Percentiles rank a stretch among this genome's conserved stretches.
These are phyloP conservation scores for Psophia crepitans DNA, from an alignment of 2,113 vertebrate genomes.

Conservation along the genomic window DNA sequence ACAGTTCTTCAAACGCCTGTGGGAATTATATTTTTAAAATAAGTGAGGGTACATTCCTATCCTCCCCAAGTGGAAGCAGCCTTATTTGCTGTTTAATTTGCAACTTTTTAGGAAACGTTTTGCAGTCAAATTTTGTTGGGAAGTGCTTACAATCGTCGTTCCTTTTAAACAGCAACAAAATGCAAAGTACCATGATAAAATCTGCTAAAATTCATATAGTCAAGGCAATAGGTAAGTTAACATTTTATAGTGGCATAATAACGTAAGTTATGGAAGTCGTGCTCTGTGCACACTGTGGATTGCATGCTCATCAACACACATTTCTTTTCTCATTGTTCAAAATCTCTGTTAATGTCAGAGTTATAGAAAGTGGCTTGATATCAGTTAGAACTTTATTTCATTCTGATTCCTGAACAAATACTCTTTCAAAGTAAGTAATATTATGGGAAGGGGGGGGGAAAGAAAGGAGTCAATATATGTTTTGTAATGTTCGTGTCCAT, in stretches of 20 bases:
- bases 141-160: background rate
- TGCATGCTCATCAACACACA: rapidly evolving
- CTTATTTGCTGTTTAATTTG: background rate
- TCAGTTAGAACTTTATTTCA: background rate
- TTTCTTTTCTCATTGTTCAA: background rate
- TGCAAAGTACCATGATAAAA: background rate
- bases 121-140: background rate
- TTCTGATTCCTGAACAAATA: background rate
- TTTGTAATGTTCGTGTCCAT: background rate
- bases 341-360: background rate
- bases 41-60: background rate
- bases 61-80: background rate
- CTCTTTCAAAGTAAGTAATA: background rate
- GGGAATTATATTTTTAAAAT: background rate
- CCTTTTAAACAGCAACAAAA: background rate
- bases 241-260: background rate
- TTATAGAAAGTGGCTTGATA: background rate
- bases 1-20: background rate
- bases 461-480: background rate
- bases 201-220: background rate
- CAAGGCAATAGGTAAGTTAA: background rate
- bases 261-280: background rate
- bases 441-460: rapidly evolving
- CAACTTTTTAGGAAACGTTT: background rate
- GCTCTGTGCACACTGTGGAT: background rate